Evolutionary conservation across 2,113 vertebrate species (phyloP).

Genomic region (Ameiurus melas): DNA sequence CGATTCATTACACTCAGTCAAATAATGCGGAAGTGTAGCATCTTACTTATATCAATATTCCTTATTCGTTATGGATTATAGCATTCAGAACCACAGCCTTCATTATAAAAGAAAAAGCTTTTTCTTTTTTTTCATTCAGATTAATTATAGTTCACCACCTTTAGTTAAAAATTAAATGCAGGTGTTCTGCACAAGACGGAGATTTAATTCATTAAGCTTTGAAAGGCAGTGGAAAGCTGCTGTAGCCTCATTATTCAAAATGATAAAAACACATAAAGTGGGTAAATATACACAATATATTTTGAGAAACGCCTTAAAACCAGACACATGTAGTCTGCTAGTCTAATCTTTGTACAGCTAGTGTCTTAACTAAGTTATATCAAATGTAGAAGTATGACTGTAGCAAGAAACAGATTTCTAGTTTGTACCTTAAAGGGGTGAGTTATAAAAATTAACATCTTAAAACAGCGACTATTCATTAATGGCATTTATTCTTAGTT

Average conservation of each 20-base stretch:
- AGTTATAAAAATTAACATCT: not conserved
- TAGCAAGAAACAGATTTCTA: not conserved
- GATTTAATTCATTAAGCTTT: conserved; percentile 20
- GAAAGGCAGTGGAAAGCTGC: not conserved
- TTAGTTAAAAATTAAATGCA: conserved; percentile 18
- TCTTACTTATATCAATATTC: conserved; percentile 4
- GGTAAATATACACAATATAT: not conserved
- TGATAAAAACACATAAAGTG: not conserved
- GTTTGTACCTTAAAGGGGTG: not conserved
- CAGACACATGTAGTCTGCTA: too few relatives aligned
- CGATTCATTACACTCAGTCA: conserved; percentile 17
- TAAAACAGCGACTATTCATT: not conserved
- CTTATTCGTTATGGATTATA: not conserved
- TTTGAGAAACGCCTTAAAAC: not conserved
- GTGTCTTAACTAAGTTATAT: not conserved
- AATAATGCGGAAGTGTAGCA: not conserved
- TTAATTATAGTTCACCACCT: conserved; percentile 38
- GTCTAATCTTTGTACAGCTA: not conserved
- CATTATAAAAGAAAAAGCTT: not conserved
- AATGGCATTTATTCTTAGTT: not conserved
- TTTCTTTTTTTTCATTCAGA: not conserved
- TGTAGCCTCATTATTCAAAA: not conserved
- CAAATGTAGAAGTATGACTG: not conserved
- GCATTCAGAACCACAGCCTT: not conserved
- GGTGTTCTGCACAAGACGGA: not conserved